A percentile compares a stretch with the other conserved stretches of the same genome.
Conservation (phyloP, 2,113 vertebrate genomes). For the Perccottus glenii region DNA sequence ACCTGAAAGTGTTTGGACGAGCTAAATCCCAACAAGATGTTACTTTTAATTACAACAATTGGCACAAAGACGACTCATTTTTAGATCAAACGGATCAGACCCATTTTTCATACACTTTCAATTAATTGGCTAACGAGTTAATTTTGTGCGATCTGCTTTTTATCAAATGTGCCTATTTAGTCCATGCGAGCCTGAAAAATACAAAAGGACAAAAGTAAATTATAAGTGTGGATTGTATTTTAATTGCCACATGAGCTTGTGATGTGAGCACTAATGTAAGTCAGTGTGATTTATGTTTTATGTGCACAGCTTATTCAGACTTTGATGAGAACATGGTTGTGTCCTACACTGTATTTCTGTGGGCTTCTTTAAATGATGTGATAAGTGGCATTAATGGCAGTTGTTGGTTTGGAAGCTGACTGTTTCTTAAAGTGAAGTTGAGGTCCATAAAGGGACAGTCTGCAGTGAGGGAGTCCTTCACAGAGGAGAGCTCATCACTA, state of each 20-base stretch:
- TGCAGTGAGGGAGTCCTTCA: slow-evolving; percentile 68
- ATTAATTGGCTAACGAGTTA: too few species aligned
- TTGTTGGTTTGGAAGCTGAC: slow-evolving; percentile 23
- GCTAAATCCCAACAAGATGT: too few species aligned
- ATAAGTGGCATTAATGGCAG: slow-evolving; percentile 31
- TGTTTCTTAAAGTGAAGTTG: slow-evolving; percentile 18
- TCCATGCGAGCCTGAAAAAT: too few species aligned
- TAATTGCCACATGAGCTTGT: slow-evolving; percentile 7
- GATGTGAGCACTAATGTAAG: neutral
- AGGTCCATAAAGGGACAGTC: slow-evolving; percentile 40
- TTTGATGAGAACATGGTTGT: neutral
- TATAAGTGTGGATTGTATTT: slow-evolving; percentile 13
- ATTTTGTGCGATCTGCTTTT: too few species aligned
- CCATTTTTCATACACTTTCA: too few species aligned
- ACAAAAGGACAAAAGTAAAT: too few species aligned
- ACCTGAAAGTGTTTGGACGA: neutral
- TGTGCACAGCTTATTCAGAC: neutral
- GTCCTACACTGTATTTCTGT: neutral
- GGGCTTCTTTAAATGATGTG: slow-evolving; percentile 11
- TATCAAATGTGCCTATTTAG: too few species aligned
- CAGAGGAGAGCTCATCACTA: slow-evolving; percentile 44
- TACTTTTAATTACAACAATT: too few species aligned
- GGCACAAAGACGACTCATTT: too few species aligned
- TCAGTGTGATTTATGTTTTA: neutral
- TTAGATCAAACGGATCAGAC: too few species aligned